Conservation (phyloP, 1,140 invertebrate genomes). For the Drosophila leontia region DNA sequence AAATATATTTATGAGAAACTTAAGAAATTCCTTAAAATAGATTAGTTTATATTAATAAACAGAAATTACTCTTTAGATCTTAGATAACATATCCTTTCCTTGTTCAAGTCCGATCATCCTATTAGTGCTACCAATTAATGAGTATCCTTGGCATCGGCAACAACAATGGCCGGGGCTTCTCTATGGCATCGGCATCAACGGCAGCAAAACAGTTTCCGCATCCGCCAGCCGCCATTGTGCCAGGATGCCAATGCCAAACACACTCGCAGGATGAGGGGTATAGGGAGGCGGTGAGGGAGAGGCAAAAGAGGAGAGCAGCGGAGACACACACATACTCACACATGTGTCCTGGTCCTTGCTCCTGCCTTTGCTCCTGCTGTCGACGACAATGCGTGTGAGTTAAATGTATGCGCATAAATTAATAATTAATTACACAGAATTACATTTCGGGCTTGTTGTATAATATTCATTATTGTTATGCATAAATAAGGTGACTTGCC, state of each 20-base stretch:
- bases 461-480: constrained; percentile 85
- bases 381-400: constrained; percentile 83
- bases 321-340: constrained; percentile 16
- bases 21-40: too few relatives aligned
- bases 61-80: too few relatives aligned
- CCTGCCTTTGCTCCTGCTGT: constrained; percentile 35
- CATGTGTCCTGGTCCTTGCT: constrained; percentile 41
- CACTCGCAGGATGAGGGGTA: constrained; percentile 17
- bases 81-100: too few relatives aligned
- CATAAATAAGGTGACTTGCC: constrained; percentile 82
- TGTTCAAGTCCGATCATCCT: constrained; percentile 24
- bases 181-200: constrained; percentile 72
- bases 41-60: too few relatives aligned
- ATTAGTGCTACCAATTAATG: constrained; percentile 35
- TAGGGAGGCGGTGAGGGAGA: not conserved
- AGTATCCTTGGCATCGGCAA: constrained; percentile 36
- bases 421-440: constrained; percentile 85
- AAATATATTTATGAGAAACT: too few relatives aligned
- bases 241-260: constrained; percentile 77
- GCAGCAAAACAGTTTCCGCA: constrained; percentile 82
- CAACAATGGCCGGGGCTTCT: constrained; percentile 64
- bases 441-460: constrained; percentile 85
- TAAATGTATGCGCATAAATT: constrained; percentile 85
- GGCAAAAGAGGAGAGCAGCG: not conserved
- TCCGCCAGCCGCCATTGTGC: constrained; percentile 81